These are phyloP conservation scores for Chromoteleia sp. DNA, from an alignment of 2,888 invertebrate genomes.

Conservation along the genomic window DNA sequence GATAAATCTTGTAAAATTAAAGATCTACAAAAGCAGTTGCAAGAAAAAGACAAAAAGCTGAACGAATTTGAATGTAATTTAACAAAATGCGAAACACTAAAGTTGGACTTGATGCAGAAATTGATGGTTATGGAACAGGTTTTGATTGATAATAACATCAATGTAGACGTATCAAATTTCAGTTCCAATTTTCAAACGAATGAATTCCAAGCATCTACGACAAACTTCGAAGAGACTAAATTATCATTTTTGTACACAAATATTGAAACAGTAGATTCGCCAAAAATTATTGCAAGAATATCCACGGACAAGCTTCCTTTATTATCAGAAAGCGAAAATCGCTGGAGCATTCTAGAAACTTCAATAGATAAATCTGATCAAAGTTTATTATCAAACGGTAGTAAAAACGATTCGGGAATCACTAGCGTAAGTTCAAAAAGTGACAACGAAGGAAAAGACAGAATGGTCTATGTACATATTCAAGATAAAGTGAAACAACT, in stretches of 20 bases:
- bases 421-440: conserved; percentile 67
- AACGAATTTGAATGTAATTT: conserved; percentile 30
- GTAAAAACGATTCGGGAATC: conserved; percentile 80
- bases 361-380: conserved; percentile 56
- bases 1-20: conserved; percentile 49
- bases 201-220: neutral
- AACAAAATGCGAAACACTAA: conserved; percentile 27
- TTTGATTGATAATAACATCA: conserved; percentile 39
- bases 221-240: conserved; percentile 9
- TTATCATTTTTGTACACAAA: conserved; percentile 49
- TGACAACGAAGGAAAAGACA: conserved; percentile 66
- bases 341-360: conserved; percentile 52
- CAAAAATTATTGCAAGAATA: conserved; percentile 41
- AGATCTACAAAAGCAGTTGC: conserved; percentile 53
- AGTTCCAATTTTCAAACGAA: conserved; percentile 10
- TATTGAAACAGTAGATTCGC: conserved; percentile 9
- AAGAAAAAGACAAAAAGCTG: conserved; percentile 57
- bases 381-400: conserved; percentile 70
- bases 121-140: conserved; percentile 31
- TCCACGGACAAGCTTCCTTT: conserved; percentile 35
- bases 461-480: conserved; percentile 68
- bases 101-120: conserved; percentile 38
- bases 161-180: neutral
- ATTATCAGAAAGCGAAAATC: conserved; percentile 25
- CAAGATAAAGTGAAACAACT: conserved; percentile 71